Percentiles rank a stretch among this genome's conserved stretches.
Conservation (phyloP, 2,888 invertebrate genomes). For the Empis livida region DNA sequence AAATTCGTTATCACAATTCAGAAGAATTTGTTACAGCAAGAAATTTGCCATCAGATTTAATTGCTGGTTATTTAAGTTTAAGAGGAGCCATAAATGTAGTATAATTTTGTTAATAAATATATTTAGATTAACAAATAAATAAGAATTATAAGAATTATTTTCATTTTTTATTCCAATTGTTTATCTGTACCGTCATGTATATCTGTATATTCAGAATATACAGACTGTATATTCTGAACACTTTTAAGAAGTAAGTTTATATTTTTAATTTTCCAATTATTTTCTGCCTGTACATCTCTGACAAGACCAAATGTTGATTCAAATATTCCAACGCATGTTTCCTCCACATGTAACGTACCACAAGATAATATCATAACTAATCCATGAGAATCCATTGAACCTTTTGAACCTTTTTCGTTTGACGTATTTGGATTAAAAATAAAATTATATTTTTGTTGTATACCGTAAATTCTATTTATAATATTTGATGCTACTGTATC, state of each 20-base stretch:
- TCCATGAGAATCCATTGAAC: conserved; percentile 47
- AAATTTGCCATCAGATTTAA: conserved; percentile 81
- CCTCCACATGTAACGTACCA: conserved; percentile 46
- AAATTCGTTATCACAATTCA: conserved; percentile 68
- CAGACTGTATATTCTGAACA: no score
- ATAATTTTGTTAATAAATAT: no score
- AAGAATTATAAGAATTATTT: no score
- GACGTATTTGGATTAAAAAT: conserved; percentile 48
- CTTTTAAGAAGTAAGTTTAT: neutral
- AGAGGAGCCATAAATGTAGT: conserved; percentile 47
- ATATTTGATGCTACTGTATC: conserved; percentile 20
- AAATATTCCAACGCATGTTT: conserved; percentile 45
- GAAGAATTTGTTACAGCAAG: conserved; percentile 81
- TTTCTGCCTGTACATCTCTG: conserved; percentile 46
- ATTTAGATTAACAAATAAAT: no score
- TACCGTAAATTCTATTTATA: conserved; percentile 28
- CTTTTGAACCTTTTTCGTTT: conserved; percentile 40
- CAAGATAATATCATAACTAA: conserved; percentile 45
- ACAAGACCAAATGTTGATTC: conserved; percentile 51
- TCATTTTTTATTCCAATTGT: no score
- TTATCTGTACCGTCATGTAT: no score
- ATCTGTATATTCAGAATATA: no score
- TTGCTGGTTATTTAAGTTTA: conserved; percentile 75
- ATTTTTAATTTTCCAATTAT: conserved; percentile 53
- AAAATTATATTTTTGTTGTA: conserved; percentile 36